Base-by-base conservation (phyloP, 30 jellyfish, hydroid and myxozoan genomes). In the Chrysaora quinquecirrha region DNA sequence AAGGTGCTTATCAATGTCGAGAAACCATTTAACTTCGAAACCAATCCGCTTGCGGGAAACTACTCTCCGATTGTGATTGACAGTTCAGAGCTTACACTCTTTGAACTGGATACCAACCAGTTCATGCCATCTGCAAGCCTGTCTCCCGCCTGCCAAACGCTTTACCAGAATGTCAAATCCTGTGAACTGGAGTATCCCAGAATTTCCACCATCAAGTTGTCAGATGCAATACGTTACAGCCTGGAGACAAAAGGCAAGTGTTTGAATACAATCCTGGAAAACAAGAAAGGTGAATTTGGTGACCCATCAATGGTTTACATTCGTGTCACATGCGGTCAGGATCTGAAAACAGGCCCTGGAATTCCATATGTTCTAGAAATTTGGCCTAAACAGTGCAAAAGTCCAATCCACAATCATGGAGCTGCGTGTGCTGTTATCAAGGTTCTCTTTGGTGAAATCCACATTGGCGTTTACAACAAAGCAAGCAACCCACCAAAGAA, bases 401-500 rank as follows among this genome's bases (percentile, higher is more conserved):
- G 90, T n/a, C 75, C 90, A 0, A 38, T 79, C 21, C 90, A 79
- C 34, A 79, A 79, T 52, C 90, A 79, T 64, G 90, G 90, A 22
- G 74, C 34, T n/a, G 52, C 90, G 7, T 62, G 69, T 64, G 90
- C 83, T 12, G 58, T 43, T 16, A 43, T 79, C 46, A 79, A 79
- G 35, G 83, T 79, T 2, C 43, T 79, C 46, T 64, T 62, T 65
- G 90, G 90, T 16, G 48, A 29, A 47, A 78, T 79, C 46, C 35
- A 64, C 24, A 30, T 63, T 73, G 46, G 64, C 1, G 38, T 79
- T 16, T 64, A 62, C 83, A 79, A 79, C 82, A 79, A 79, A 65
- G 74, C 54, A 63, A 48, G 83, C 58, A 64, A 64, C 49, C 82
- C 73, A 67, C 61, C 90, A 1, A 63, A 14, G 32, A 20, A 63